Conservation (phyloP, 2,113 vertebrate genomes). For the Cyanoliseus patagonus region DNA sequence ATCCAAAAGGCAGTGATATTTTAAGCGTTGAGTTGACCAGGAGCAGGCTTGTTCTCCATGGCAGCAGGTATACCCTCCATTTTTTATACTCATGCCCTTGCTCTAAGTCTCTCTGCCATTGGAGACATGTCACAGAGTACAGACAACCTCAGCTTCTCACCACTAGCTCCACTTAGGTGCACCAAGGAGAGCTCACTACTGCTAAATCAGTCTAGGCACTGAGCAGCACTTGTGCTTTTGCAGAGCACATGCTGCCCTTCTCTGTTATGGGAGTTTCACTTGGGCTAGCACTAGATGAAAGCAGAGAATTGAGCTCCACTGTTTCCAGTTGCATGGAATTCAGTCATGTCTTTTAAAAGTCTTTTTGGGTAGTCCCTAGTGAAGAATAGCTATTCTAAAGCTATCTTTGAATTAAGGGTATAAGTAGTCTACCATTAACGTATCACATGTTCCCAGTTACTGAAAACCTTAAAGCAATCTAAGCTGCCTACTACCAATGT, state of each 20-base stretch:
- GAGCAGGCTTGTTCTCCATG: neutral
- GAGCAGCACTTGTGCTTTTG: neutral
- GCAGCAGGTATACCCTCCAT: neutral
- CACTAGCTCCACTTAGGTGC: neutral
- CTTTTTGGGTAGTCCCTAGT: neutral
- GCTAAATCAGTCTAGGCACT: neutral
- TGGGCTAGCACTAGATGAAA: neutral
- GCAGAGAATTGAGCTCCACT: neutral
- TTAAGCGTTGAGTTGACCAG: neutral
- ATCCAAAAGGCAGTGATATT: neutral
- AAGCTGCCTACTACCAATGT: neutral
- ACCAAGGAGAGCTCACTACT: neutral
- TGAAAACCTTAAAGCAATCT: neutral
- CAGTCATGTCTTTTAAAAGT: neutral
- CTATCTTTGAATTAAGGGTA: neutral
- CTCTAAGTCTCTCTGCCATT: neutral
- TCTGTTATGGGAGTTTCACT: neutral
- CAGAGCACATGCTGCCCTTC: neutral
- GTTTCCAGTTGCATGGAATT: neutral
- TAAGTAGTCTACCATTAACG: neutral
- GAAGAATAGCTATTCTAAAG: neutral
- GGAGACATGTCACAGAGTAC: neutral
- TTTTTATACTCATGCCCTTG: neutral
- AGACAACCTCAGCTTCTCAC: neutral
- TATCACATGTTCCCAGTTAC: neutral